These are phyloP conservation scores for Ormyrus pomaceus DNA, from an alignment of 2,888 invertebrate species.

Conservation along the genomic window DNA sequence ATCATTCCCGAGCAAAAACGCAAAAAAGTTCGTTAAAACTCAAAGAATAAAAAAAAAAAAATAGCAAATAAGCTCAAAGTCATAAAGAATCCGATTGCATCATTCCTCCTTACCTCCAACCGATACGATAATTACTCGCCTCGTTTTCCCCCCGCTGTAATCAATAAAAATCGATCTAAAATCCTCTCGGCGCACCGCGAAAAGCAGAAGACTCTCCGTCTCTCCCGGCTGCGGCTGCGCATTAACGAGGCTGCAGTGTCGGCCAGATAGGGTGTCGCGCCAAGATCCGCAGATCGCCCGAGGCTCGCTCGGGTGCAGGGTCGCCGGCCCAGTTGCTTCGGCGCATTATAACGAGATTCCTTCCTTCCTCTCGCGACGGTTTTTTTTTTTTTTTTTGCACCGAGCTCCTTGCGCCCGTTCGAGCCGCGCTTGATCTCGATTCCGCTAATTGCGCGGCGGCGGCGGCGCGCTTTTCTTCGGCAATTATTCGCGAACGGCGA, in stretches of 20 bases:
- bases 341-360: constrained; percentile 41
- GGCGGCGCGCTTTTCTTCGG: not conserved
- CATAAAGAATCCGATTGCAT: no score
- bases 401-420: constrained; percentile 41
- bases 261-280: not conserved
- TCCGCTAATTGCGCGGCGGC: constrained; percentile 39
- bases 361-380: constrained; percentile 24
- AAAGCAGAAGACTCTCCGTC: no score
- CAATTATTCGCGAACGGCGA: not conserved
- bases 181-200: no score
- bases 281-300: not conserved
- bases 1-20: no score
- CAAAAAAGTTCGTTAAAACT: no score
- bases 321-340: constrained; percentile 37
- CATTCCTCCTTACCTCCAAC: no score
- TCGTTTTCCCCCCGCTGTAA: no score
- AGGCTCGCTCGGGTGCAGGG: constrained; percentile 4
- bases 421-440: constrained; percentile 32
- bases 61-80: no score
- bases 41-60: no score
- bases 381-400: constrained; percentile 12
- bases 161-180: no score
- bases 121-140: no score
- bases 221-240: not conserved
- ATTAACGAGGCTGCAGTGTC: constrained; percentile 15